These are phyloP conservation scores for Periplaneta americana DNA, from an alignment of 1,140 invertebrate genomes.

Conservation along the genomic window DNA sequence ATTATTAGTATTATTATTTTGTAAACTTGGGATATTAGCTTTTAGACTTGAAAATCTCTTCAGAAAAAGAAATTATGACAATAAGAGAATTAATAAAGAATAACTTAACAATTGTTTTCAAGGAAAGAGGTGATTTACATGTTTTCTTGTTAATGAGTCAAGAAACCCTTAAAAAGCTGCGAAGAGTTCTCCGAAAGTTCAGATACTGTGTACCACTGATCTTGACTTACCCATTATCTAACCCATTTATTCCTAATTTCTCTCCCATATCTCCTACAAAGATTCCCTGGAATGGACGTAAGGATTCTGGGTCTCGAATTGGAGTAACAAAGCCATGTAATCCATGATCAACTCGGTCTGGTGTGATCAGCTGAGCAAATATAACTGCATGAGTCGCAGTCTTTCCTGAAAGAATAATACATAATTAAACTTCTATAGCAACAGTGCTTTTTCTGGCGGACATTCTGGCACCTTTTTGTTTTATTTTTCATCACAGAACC, in stretches of 20 bases:
- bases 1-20: too few relatives aligned
- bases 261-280: conserved; percentile 55
- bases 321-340: conserved; percentile 54
- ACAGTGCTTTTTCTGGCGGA: too few relatives aligned
- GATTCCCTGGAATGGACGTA: conserved; percentile 45
- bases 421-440: too few relatives aligned
- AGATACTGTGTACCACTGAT: not conserved
- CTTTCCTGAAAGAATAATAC: conserved; percentile 32
- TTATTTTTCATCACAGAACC: too few relatives aligned
- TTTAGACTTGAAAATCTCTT: too few relatives aligned
- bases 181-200: not conserved
- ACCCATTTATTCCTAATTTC: conserved; percentile 53
- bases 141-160: not conserved
- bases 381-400: conserved; percentile 50
- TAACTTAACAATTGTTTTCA: not conserved
- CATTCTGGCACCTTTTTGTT: too few relatives aligned
- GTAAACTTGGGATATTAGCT: too few relatives aligned
- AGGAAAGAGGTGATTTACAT: not conserved
- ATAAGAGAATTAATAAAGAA: not conserved
- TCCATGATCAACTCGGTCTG: conserved; percentile 48
- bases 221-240: conserved; percentile 50
- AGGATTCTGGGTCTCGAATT: conserved; percentile 45
- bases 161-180: too few relatives aligned
- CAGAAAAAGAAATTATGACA: not conserved
- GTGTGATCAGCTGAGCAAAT: conserved; percentile 54